Conservation (phyloP, 2,113 vertebrate species). For the Strigops habroptila region DNA sequence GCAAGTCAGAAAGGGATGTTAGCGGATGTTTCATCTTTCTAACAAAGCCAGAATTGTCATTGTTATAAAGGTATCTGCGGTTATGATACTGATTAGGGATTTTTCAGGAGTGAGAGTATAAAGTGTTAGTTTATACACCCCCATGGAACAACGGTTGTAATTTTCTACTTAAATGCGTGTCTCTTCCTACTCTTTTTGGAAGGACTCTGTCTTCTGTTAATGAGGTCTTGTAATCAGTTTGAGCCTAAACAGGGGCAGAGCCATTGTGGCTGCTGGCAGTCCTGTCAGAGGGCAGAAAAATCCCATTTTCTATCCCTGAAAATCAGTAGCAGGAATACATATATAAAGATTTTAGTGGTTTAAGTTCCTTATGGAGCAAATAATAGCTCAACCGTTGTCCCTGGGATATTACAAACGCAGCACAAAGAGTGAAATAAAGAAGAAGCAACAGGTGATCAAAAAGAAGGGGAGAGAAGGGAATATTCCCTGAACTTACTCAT, state of each 20-base stretch:
- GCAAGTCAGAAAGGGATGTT: slow-evolving; percentile 50
- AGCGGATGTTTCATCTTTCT: slow-evolving; percentile 42
- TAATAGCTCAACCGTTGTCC: background rate
- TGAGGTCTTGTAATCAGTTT: slow-evolving; percentile 34
- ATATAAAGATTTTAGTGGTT: background rate
- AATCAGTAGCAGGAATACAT: background rate
- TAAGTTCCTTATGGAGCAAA: background rate
- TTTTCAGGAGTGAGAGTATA: slow-evolving; percentile 47
- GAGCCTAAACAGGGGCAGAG: slow-evolving; percentile 9
- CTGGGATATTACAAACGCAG: background rate
- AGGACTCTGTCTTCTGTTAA: background rate
- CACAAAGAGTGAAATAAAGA: background rate
- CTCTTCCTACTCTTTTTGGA: slow-evolving; percentile 14
- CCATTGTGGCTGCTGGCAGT: background rate
- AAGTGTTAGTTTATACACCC: slow-evolving; percentile 52
- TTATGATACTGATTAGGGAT: slow-evolving; percentile 27
- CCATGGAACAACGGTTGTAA: background rate
- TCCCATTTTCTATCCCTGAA: background rate
- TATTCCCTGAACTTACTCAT: background rate
- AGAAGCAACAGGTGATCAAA: background rate
- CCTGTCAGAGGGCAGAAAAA: background rate
- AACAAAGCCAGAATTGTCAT: slow-evolving; percentile 49
- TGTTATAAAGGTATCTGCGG: background rate
- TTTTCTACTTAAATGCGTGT: slow-evolving; percentile 4
- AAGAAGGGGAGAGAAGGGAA: background rate